Base-by-base conservation (phyloP, 2,888 invertebrate genomes). In the Keiferia lycopersicella region DNA sequence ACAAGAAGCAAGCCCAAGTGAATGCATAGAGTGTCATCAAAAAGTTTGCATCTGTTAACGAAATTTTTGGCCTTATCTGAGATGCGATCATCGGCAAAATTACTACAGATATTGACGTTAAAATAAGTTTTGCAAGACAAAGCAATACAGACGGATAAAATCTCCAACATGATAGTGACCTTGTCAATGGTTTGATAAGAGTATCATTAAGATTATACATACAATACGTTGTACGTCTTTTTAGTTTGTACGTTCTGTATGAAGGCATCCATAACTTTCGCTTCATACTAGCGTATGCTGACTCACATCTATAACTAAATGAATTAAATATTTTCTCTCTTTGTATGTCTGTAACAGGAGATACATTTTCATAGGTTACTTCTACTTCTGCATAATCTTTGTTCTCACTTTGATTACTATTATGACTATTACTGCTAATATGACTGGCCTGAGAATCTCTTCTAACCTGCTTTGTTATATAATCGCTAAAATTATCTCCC, bases 401-500 rank as follows among this genome's bases (percentile, higher is more conserved):
- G 53, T 70, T 79, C 61, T 86, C 81, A 64, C 71, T 77, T 57
- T 63, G 68, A 11, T 83, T 83, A 41, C 72, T 73, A 56, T 84
- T 73, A 56, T 84, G 16, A 50, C 61, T 61, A 34, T 30, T 34
- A 18, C 16, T 56, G 34, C 56, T 56, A 34, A 56, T 34, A 56
- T 56, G 34, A 48, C 78, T 72, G 62, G 79, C 70, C 45, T 20
- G 73, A 4, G 88, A 88, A 74, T 88, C 85, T 75, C 80, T 83
- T 76, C 87, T 84, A 22, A 78, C 78, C 76, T 90, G 88, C 73
- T 88, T 91, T 59, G 76, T 76, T 71, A 92, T 93, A 66, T 83
- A 90, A 68, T 88, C 92, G 68, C 92, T 92, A 67, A 93, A 81
- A 75, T 83, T 90, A 73, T 91, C 91, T 68, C 92, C 89, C 79